Percentiles rank a stretch among this genome's conserved stretches.
Evolutionary conservation across 2,888 invertebrate genomes (phyloP).

Genomic region (Antitype chi): DNA sequence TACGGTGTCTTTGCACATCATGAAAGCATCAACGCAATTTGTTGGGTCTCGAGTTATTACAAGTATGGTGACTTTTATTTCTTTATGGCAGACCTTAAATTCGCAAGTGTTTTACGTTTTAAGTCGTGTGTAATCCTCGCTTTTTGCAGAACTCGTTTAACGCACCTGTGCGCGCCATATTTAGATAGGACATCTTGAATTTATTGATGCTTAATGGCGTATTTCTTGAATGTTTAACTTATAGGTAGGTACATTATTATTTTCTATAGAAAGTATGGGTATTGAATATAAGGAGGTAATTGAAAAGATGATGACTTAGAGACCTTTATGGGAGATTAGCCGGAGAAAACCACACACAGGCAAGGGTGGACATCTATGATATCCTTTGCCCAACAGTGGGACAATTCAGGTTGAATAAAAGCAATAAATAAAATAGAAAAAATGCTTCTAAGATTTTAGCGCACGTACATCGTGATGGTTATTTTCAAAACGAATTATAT

Average conservation of each 20-base stretch:
- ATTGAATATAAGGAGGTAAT: neutral
- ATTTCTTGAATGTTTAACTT: conserved; percentile 19
- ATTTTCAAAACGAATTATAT: neutral
- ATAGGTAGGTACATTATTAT: neutral
- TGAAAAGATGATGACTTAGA: too few species aligned
- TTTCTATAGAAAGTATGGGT: neutral
- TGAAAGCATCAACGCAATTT: conserved; percentile 53
- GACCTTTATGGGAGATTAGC: too few species aligned
- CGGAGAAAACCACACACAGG: too few species aligned
- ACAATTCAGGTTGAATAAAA: too few species aligned
- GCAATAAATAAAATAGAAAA: too few species aligned
- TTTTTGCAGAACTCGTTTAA: conserved; percentile 54
- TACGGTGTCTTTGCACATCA: conserved; percentile 54
- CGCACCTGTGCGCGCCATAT: conserved; percentile 49
- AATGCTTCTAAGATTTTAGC: neutral
- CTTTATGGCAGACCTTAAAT: conserved; percentile 38
- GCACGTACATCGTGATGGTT: neutral
- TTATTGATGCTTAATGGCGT: conserved; percentile 31
- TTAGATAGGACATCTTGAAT: conserved; percentile 31
- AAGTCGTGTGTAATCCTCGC: conserved; percentile 27
- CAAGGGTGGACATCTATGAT: too few species aligned
- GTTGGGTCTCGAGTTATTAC: conserved; percentile 53
- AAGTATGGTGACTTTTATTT: conserved; percentile 26
- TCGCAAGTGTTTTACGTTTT: conserved; percentile 41
- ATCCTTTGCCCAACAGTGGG: too few species aligned